phyloP scores from a whole-genome alignment of 1,140 invertebrate species.

The Lordiphosa collinella region DNA sequence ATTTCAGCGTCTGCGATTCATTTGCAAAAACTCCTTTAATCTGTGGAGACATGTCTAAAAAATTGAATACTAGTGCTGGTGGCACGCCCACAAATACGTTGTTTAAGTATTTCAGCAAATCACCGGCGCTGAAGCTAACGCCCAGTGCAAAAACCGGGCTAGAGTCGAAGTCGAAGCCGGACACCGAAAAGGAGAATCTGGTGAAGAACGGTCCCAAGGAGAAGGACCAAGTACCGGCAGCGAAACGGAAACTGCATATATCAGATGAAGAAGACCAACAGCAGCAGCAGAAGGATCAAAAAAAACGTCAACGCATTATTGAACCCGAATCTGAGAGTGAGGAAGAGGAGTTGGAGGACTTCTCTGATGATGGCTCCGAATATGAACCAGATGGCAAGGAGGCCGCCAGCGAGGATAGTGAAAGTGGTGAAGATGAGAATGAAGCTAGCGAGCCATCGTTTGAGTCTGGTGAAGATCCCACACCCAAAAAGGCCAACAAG shows the following conservation, averaged over 20 bases:
- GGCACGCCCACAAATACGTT: conserved; percentile 80
- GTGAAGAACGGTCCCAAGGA: conserved; percentile 21
- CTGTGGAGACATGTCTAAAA: conserved; percentile 57
- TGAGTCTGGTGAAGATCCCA: conserved; percentile 26
- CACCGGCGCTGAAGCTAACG: conserved; percentile 80
- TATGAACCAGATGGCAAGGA: conserved; percentile 62
- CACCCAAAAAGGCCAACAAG: conserved; percentile 38
- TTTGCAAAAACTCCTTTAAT: neutral
- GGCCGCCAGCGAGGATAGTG: conserved; percentile 21
- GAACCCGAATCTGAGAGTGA: conserved; percentile 81
- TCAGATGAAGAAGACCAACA: conserved; percentile 71
- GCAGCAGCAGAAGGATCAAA: conserved; percentile 72
- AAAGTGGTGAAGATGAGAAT: conserved; percentile 33
- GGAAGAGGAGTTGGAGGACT: conserved; percentile 67
- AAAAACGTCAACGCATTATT: conserved; percentile 78
- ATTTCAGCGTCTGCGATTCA: conserved; percentile 43
- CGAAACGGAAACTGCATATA: conserved; percentile 32
- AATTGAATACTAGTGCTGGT: conserved; percentile 59
- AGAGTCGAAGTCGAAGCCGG: conserved; percentile 28
- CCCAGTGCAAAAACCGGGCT: conserved; percentile 44
- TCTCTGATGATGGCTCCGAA: conserved; percentile 45
- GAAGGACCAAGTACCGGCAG: conserved; percentile 13
- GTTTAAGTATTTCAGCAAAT: conserved; percentile 83
- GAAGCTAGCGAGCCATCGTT: conserved; percentile 18
- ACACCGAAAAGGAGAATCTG: conserved; percentile 50